Evolutionary conservation across 2,888 invertebrate genomes (phyloP).

Genomic region (Nezara viridula): DNA sequence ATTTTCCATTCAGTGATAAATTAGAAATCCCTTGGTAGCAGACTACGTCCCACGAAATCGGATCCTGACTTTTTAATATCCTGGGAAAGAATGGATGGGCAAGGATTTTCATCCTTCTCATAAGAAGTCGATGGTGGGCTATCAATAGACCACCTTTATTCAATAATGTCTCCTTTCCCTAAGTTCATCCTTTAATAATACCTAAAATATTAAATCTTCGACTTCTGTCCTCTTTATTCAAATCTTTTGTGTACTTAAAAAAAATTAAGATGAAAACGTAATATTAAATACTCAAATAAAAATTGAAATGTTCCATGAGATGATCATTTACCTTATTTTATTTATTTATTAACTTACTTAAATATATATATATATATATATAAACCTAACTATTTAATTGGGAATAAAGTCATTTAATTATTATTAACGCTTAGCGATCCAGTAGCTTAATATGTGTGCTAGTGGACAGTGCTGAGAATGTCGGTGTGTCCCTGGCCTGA

Average conservation of each 20-base stretch:
- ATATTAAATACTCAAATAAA: too few species aligned
- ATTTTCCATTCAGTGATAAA: too few species aligned
- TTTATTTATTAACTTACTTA: too few species aligned
- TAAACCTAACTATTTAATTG: too few species aligned
- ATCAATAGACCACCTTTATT: slow-evolving; percentile 20
- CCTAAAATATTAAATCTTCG: not conserved
- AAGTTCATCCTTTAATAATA: not conserved
- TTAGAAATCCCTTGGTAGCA: not conserved
- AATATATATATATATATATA: too few species aligned
- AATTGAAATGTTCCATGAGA: too few species aligned
- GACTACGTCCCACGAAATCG: not conserved
- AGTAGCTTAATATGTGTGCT: too few species aligned
- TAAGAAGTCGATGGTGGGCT: not conserved
- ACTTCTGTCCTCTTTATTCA: not conserved
- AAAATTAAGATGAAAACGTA: not conserved
- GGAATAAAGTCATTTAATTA: too few species aligned
- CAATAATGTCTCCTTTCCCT: slow-evolving; percentile 5
- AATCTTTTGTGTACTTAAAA: not conserved
- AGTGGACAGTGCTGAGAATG: too few species aligned
- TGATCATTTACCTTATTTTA: too few species aligned
- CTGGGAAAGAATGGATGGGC: slow-evolving; percentile 27
- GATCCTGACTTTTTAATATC: slow-evolving; percentile 34
- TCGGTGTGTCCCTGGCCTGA: too few species aligned
- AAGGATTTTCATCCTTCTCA: slow-evolving; percentile 9
- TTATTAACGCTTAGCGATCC: too few species aligned